These are phyloP conservation scores for Apotomis betuletana DNA, from an alignment of 2,888 invertebrate genomes.

Conservation along the genomic window DNA sequence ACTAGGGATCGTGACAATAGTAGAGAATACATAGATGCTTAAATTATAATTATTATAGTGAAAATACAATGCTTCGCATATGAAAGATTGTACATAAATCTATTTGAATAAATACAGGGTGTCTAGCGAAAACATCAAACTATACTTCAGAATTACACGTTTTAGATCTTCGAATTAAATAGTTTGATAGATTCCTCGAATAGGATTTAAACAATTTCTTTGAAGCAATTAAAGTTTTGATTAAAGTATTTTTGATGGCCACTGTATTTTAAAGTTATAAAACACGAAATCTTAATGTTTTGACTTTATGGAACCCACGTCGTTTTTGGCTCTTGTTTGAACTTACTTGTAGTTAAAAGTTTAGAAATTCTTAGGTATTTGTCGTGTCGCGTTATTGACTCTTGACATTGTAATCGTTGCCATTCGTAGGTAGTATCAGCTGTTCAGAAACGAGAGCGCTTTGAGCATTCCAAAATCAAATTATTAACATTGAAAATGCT, in stretches of 20 bases:
- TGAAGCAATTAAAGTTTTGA: constrained; percentile 12
- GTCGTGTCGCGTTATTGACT: constrained; percentile 20
- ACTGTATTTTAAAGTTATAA: constrained; percentile 22
- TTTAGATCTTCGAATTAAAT: constrained; percentile 40
- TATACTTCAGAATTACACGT: constrained; percentile 56
- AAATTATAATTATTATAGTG: constrained; percentile 65
- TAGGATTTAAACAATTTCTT: constrained; percentile 25
- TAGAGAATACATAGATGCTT: constrained; percentile 78
- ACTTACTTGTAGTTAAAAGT: constrained; percentile 13
- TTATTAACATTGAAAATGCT: not conserved
- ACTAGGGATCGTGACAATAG: constrained; percentile 80
- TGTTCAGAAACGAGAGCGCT: constrained; percentile 21
- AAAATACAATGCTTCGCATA: constrained; percentile 70
- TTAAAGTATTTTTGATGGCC: constrained; percentile 34
- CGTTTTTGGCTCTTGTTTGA: constrained; percentile 20
- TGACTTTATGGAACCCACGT: constrained; percentile 17
- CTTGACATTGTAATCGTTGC: constrained; percentile 24
- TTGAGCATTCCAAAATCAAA: not conserved
- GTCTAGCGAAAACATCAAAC: constrained; percentile 64
- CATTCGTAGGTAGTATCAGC: constrained; percentile 17
- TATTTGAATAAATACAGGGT: constrained; percentile 71
- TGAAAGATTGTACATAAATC: constrained; percentile 54
- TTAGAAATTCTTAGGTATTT: constrained; percentile 12
- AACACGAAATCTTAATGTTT: constrained; percentile 13
- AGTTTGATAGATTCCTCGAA: constrained; percentile 2